Evolutionary conservation across 2,113 vertebrate genomes (phyloP).

Genomic region (Triplophysa dalaica): DNA sequence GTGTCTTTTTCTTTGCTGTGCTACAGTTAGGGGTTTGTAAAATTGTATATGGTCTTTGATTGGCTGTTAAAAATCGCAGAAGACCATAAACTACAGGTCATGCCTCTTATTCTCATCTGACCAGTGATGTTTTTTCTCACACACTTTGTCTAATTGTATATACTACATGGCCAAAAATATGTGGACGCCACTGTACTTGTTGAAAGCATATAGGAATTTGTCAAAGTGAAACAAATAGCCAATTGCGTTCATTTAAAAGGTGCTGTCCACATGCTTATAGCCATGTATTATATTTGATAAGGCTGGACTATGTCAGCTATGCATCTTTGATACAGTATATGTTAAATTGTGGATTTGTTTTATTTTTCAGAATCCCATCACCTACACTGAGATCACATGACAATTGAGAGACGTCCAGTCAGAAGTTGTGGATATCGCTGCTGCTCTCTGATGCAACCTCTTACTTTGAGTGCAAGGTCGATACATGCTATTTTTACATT

Average conservation of each 20-base stretch:
- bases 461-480: constrained; percentile 71
- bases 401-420: constrained; percentile 68
- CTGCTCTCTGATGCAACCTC: constrained; percentile 76
- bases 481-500: constrained; percentile 30
- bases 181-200: too few species aligned
- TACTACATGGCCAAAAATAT: too few species aligned
- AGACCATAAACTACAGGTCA: neutral
- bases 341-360: neutral
- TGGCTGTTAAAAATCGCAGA: neutral
- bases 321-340: neutral
- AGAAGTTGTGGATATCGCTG: constrained; percentile 78
- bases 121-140: too few species aligned
- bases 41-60: neutral
- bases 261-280: too few species aligned
- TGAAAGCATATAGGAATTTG: too few species aligned
- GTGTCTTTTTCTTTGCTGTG: constrained; percentile 11
- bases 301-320: neutral
- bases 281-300: neutral
- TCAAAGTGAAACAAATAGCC: too few species aligned
- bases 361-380: constrained; percentile 80
- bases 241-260: too few species aligned
- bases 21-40: neutral
- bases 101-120: neutral
- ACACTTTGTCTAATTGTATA: too few species aligned
- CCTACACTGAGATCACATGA: constrained; percentile 92